Base-by-base conservation (phyloP, 2,888 invertebrate genomes). In the Eustalomyia histrio region DNA sequence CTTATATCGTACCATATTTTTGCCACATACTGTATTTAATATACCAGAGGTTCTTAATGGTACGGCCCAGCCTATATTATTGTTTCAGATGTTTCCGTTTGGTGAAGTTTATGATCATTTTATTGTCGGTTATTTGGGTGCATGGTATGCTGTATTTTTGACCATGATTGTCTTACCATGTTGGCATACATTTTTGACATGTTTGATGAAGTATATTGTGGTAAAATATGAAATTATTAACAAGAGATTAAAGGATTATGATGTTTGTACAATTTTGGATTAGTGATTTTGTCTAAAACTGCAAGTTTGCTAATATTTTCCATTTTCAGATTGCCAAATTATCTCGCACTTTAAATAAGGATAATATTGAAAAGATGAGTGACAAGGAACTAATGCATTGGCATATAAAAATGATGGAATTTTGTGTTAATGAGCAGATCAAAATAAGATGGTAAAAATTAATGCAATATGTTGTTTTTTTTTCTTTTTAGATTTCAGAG, bases 171-270 rank as follows among this genome's bases (percentile, higher is more conserved):
- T 78, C 3, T 85, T 89, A 29, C 89, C 89, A 0, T 21, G 88
- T 71, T 88, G 88, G 88, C 89, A 88, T 33, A 86, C 88, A 16
- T 88, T 89, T 61, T 84, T 89, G 61, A 83, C 85, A 2, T 85
- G 86, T 68, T 81, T 88, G 53, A 88, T 88, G 86, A 85, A 86
- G 71, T 89, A 84, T 69, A 83, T 87, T 1, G 84, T 84, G 16
- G 83, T 88, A 3, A 88, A 86, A 79, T 81, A 86, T 74, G 84
- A 83, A 73, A 73, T 88, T 7, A 82, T 89, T 17, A 82, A 82
- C 58, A 87, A 86, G 29, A 80, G 86, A 0, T 69, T 86, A 0
- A 60, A 74, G 6, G 82, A 83, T 39, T 89, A 89, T 87, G 83
- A 88, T 84, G 88, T 87, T 53, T 84, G 88, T 83, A 16, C 12